A percentile compares a stretch with the other conserved stretches of the same genome.
These are phyloP conservation scores for Drosophila hamatofila DNA, from an alignment of 2,888 invertebrate genomes.

Conservation along the genomic window DNA sequence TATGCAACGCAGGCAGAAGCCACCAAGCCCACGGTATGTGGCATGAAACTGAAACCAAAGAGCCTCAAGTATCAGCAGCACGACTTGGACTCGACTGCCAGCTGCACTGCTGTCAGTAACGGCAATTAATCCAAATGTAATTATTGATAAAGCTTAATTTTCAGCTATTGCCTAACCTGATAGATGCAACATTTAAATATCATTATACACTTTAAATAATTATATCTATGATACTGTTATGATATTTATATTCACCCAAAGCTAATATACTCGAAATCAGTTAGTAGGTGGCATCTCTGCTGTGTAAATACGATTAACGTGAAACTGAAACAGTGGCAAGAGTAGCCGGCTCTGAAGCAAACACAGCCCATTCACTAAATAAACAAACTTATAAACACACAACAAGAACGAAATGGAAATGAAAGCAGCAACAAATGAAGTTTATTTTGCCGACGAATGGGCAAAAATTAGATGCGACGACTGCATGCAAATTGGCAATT, in stretches of 20 bases:
- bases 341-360: slow-evolving; percentile 23
- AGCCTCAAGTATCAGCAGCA: background rate
- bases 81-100: background rate
- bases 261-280: background rate
- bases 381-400: slow-evolving; percentile 69
- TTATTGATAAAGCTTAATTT: no score
- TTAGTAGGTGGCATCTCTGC: background rate
- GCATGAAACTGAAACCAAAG: slow-evolving; percentile 36
- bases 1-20: slow-evolving; percentile 54
- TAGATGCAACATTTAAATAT: background rate
- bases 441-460: slow-evolving; percentile 75
- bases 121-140: background rate
- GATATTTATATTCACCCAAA: background rate
- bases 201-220: background rate
- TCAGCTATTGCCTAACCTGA: no score
- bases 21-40: slow-evolving; percentile 48
- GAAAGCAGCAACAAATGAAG: slow-evolving; percentile 49
- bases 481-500: slow-evolving; percentile 82
- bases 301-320: slow-evolving; percentile 70
- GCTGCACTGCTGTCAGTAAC: background rate
- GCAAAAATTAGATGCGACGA: slow-evolving; percentile 71
- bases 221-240: background rate
- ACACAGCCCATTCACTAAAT: slow-evolving; percentile 61
- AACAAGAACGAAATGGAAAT: slow-evolving; percentile 11
- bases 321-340: slow-evolving; percentile 31